A percentile compares a stretch with the other conserved stretches of the same genome.
These are phyloP conservation scores for Bos taurus DNA, from an alignment of 2,113 vertebrate species.

Conservation along the genomic window ARS-UCD2.0 NC_037337.1:49558501-49559000, in stretches of 20 bases:
- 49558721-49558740: background rate
- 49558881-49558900: background rate
- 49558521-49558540: background rate
- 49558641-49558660: background rate
- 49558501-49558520: background rate
- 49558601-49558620: background rate
- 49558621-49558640: background rate
- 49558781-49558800: background rate
- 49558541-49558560: background rate
- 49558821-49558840: background rate
- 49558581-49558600: background rate
- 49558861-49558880: background rate
- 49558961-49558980: constrained; percentile 3
- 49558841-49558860: background rate
- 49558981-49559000: background rate
- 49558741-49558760: background rate
- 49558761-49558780: background rate
- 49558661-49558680: background rate
- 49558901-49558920: background rate
- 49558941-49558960: constrained; percentile 16
- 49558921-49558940: background rate
- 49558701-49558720: background rate
- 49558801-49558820: background rate
- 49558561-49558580: background rate
- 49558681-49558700: background rate